Base-by-base conservation (phyloP, 2,888 invertebrate species). In the Synanthedon vespiformis region DNA sequence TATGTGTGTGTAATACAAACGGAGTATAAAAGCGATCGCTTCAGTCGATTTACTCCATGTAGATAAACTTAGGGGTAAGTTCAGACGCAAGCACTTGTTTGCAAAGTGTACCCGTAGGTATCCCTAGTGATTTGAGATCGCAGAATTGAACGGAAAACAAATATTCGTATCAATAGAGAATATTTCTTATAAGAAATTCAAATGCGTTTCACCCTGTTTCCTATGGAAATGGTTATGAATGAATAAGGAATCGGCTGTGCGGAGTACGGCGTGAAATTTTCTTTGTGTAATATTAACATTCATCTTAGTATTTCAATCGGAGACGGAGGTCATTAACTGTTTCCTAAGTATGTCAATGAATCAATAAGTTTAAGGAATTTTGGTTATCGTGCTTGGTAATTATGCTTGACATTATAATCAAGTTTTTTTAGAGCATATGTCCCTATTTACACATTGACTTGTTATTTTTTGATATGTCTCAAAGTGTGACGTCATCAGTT, bases 181-280 rank as follows among this genome's bases (percentile, higher is more conserved):
- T 69, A 72, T 70, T 68, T 64, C 63, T 67, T 58, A 64, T 70
- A 72, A 79, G 73, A 79, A 72, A 78, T 76, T 76, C 74, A 77
- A 77, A 80, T 70, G 67, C 56, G 65, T 68, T 68, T 67, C 65
- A 68, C 70, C 67, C 68, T 70, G 72, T 74, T 74, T 72, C 70
- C 68, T 72, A 80, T 77, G 77, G 71, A 76, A 77, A 80, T 80
- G 68, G 70, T 57, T 61, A 59, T 59, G 74, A 75, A 78, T 78
- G 77, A 78, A 81, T 81, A 77, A 78, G 71, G 68, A 73, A 74
- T 74, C 65, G 66, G 64, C 58, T 58, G 34, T 34, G 62, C 59
- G 64, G 65, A 67, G 64, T 69, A 64, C 64, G 59, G 52, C 51
- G 55, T 61, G 62, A 65, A 63, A 68, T 68, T 69, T 62, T 58